Evolutionary conservation across 1,140 invertebrate species (phyloP).

Genomic region (Aradophagus sp.): DNA sequence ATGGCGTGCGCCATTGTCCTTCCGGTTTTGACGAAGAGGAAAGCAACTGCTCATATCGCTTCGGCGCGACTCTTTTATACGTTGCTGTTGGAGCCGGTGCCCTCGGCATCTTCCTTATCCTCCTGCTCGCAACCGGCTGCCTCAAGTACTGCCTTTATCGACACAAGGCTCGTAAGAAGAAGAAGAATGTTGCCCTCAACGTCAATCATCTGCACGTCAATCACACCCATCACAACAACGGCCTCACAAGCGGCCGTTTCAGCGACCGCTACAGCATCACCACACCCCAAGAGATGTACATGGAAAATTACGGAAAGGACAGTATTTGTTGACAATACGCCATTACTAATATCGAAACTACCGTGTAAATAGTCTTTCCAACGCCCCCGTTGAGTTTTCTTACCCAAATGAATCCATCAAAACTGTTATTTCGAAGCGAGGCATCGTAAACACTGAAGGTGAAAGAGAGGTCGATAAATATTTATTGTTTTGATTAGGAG

Average conservation of each 20-base stretch:
- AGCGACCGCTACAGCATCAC: slow-evolving; percentile 74
- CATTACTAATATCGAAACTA: slow-evolving; percentile 79
- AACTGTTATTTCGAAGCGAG: no score
- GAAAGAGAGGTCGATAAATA: no score
- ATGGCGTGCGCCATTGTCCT: slow-evolving; percentile 82
- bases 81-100: slow-evolving; percentile 78
- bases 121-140: slow-evolving; percentile 78
- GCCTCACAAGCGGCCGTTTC: slow-evolving; percentile 64
- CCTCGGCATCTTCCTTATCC: slow-evolving; percentile 74
- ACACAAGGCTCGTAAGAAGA: slow-evolving; percentile 79
- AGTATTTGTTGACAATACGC: slow-evolving; percentile 84
- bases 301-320: slow-evolving; percentile 81
- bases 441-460: no score
- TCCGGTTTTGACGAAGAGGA: slow-evolving; percentile 84
- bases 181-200: slow-evolving; percentile 76
- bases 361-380: slow-evolving; percentile 74
- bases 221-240: slow-evolving; percentile 75
- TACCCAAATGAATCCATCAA: no score
- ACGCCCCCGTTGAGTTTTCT: no score
- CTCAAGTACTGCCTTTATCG: slow-evolving; percentile 78
- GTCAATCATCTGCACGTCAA: slow-evolving; percentile 78
- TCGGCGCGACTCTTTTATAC: slow-evolving; percentile 80
- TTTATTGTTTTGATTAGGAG: no score
- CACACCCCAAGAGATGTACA: slow-evolving; percentile 75
- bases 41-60: slow-evolving; percentile 82